Base-by-base conservation (phyloP, 2,888 invertebrate species). In the Archaeoteleia sp. region DNA sequence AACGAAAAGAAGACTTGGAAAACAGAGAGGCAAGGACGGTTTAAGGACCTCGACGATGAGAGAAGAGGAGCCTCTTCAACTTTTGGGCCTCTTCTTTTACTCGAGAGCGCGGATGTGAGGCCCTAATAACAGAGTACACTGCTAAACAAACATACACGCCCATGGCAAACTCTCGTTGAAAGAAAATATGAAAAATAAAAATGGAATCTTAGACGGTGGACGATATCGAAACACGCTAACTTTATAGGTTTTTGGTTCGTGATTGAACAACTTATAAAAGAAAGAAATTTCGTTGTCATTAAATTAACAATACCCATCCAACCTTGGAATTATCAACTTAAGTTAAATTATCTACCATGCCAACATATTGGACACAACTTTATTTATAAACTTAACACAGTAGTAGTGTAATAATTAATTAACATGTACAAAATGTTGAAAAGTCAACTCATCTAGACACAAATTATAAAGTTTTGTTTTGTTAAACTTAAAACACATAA, bases 61-160 rank as follows among this genome's bases (percentile, higher is more conserved):
- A 34, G 35, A 13, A 35, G 61, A 60, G 61, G 37, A 48, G 53
- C 43, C 51, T 45, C 35, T 23, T 43, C 54, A 60, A 61, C 46
- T 62, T 67, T 66, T 45, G 61, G 62, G 68, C 67, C 62, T 37
- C 66, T 71, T 75, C 74, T 73, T 67, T 78, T 74, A 74, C 65
- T 73, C 70, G 72, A 74, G 73, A 53, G 75, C 63, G 75, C 75
- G 74, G 73, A 73, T 67, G 69, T 65, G 62, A 66, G 66, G 63
- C 74, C 77, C 78, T 85, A 85, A 85, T 85, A 84, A 85, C 83
- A 85, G 84, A 83, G 83, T 84, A 80, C 78, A 74, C 69, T 75
- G 80, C 82, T 84, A 84, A 85, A 84, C 85, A 85, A 85, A 85
- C 84, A 85, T 85, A 84, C 84, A 84, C 85, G 84, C 85, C 84